These are phyloP conservation scores for Phalangium opilio DNA, from an alignment of 2,888 invertebrate genomes.

Conservation along the genomic window DNA sequence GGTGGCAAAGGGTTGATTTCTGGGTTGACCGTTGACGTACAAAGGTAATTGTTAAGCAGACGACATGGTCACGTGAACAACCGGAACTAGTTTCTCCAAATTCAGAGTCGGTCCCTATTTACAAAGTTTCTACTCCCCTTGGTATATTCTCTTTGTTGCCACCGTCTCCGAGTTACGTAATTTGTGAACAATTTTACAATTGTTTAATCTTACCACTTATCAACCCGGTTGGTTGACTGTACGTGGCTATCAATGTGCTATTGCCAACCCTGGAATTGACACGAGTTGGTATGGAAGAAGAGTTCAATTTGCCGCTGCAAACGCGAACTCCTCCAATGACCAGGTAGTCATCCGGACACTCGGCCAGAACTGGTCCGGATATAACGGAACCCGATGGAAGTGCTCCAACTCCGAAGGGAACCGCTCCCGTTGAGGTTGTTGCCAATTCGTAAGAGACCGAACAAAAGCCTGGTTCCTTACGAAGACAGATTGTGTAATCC, in stretches of 20 bases:
- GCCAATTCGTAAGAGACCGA: constrained; percentile 20
- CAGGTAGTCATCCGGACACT: constrained; percentile 20
- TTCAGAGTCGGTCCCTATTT: too few relatives aligned
- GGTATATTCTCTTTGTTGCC: too few relatives aligned
- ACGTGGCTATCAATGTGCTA: constrained; percentile 6
- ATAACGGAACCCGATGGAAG: constrained; percentile 5
- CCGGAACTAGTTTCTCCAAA: too few relatives aligned
- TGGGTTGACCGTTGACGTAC: too few relatives aligned
- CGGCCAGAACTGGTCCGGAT: constrained; percentile 13
- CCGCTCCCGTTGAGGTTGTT: constrained; percentile 9
- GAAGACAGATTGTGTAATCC: constrained; percentile 20
- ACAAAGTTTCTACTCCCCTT: too few relatives aligned
- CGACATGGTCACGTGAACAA: too few relatives aligned
- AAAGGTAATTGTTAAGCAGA: too few relatives aligned
- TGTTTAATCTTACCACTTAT: constrained; percentile 8
- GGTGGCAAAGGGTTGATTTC: too few relatives aligned
- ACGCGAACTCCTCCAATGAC: constrained; percentile 19
- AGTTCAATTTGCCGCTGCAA: constrained; percentile 13
- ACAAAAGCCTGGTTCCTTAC: constrained; percentile 22
- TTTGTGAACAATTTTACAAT: too few relatives aligned
- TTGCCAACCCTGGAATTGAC: neutral
- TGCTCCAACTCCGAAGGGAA: constrained; percentile 19
- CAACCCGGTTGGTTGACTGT: constrained; percentile 8
- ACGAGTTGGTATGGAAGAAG: neutral
- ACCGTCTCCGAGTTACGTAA: neutral